These are phyloP conservation scores for Eublepharis macularius DNA, from an alignment of 2,113 vertebrate species.

Conservation along the genomic window DNA sequence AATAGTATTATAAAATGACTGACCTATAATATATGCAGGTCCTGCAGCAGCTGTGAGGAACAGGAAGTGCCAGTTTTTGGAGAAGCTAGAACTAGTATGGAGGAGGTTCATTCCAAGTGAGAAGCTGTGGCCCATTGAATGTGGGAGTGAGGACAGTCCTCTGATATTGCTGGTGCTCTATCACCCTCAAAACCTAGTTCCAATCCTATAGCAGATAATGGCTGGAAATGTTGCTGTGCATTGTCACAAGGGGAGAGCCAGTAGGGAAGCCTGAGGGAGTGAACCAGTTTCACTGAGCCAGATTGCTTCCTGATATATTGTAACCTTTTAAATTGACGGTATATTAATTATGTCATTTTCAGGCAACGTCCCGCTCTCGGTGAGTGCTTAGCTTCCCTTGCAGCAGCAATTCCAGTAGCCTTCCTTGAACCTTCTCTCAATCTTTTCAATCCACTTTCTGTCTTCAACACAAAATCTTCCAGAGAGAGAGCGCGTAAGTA, in stretches of 20 bases:
- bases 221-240: background rate
- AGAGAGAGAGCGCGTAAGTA: constrained; percentile 93
- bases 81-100: too few species aligned
- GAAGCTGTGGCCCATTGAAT: too few species aligned
- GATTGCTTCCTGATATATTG: background rate
- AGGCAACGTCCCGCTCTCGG: constrained; percentile 98
- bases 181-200: too few species aligned
- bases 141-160: too few species aligned
- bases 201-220: too few species aligned
- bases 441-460: constrained; percentile 89
- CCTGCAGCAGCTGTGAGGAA: too few species aligned
- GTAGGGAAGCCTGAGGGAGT: too few species aligned
- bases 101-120: too few species aligned
- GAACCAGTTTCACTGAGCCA: background rate
- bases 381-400: constrained; percentile 94
- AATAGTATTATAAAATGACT: too few species aligned
- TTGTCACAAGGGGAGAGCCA: background rate
- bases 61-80: too few species aligned
- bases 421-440: constrained; percentile 96
- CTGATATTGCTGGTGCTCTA: too few species aligned
- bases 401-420: constrained; percentile 94
- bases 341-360: constrained; percentile 38
- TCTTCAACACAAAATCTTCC: constrained; percentile 93
- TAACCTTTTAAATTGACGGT: background rate
- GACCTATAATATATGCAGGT: too few species aligned